Evolutionary conservation across 2,113 vertebrate species (phyloP), one percentile per base, ranked within the genome.

Genomic region (Xiphophorus couchianus): DNA sequence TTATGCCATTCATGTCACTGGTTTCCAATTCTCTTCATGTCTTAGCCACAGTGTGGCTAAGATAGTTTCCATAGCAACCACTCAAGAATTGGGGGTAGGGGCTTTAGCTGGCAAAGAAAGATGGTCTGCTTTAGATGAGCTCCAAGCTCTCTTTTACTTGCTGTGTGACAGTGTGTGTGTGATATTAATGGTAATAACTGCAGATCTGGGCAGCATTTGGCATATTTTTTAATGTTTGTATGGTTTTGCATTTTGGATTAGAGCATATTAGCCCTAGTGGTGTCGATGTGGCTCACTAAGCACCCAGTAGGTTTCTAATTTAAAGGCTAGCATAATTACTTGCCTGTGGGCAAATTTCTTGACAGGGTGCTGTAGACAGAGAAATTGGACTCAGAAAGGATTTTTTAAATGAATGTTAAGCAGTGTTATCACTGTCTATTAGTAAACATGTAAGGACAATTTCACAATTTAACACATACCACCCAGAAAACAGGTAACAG

Each of bases 61-160:
- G 71, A 89, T 79, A 86, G 93, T 94, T 94, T 92, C 93, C 89
- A 94, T 93, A 86, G 91, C 91, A 94, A 94, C 93, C 78, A 64
- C 62, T 69, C 65, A 89, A 74, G 89, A 92, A 91, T 81, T 90
- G 88, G 84, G 88, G 90, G 88, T 88, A 78, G 89, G 83, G 89
- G 76, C 77, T 86, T 86, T 76, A 58, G 75, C 90, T 86, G 88
- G 81, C 76, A 81, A 73, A 88, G 84, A 91, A 92, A 80, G 83
- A 90, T 88, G 79, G 86, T 81, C 81, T 84, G 39, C 76, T 82
- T 89, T 83, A 74, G 75, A 86, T 76, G 86, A 90, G 61, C 83
- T 84, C 76, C 61, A 29, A 12, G 66, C 54, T 44, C 60, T 63
- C 10, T 65, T 25, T 25, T 33, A 71, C 9, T 65, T 42, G 5